phyloP scores from a whole-genome alignment of 2,113 vertebrate species.

The Pterocles gutturalis region DNA sequence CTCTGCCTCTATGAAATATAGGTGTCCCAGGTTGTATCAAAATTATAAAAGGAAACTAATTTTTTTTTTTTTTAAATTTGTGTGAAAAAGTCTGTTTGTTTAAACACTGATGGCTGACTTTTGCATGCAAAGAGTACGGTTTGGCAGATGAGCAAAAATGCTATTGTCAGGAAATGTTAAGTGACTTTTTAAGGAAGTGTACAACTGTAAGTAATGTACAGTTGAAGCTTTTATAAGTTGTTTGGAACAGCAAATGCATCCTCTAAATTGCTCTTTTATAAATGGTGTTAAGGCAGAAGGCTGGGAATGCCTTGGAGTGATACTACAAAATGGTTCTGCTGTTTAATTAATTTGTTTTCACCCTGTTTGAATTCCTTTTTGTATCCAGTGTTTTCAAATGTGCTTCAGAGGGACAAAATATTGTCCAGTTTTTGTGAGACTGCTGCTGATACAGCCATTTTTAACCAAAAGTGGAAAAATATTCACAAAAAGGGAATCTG shows the following conservation, averaged over 20 bases:
- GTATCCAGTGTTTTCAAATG: not conserved
- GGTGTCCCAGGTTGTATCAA: not conserved
- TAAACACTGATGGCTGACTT: not conserved
- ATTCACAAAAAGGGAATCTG: not conserved
- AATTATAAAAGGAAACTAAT: constrained; percentile 6
- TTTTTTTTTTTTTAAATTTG: not conserved
- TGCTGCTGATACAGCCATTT: not conserved
- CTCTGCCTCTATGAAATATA: constrained; percentile 22
- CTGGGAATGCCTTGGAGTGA: not conserved
- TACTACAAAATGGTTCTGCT: not conserved
- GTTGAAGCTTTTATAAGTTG: not conserved
- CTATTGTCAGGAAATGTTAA: not conserved
- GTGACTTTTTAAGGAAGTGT: not conserved
- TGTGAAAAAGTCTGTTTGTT: not conserved
- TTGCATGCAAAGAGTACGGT: not conserved
- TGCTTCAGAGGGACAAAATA: not conserved
- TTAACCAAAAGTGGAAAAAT: not conserved
- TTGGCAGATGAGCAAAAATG: not conserved
- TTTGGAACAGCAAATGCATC: not conserved
- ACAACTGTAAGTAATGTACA: not conserved
- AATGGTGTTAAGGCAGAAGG: not conserved
- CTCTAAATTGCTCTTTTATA: not conserved
- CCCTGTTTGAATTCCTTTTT: constrained; percentile 13
- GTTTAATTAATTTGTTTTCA: constrained; percentile 30
- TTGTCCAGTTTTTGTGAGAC: not conserved